phyloP scores from a whole-genome alignment of 2,113 vertebrate genomes.

The Corythoichthys intestinalis region DNA sequence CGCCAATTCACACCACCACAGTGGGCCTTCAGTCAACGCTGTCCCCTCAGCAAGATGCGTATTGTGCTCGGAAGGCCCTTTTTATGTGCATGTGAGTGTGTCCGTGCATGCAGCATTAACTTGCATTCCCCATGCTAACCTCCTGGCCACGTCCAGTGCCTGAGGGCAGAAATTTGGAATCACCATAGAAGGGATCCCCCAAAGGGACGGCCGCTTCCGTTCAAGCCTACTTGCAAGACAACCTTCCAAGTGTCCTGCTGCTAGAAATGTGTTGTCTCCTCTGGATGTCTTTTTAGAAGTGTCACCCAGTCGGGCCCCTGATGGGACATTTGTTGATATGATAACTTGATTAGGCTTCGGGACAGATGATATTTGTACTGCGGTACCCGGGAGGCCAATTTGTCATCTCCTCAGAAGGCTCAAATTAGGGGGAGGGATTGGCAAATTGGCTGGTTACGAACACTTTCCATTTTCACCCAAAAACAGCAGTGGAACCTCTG shows the following conservation, averaged over 20 bases:
- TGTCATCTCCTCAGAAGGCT: conserved; percentile 84
- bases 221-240: conserved; percentile 60
- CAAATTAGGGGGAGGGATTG: conserved; percentile 78
- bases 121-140: conserved; percentile 33
- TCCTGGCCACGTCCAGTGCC: conserved; percentile 15
- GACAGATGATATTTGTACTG: conserved; percentile 70
- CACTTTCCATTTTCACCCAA: conserved; percentile 14
- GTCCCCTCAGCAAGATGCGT: conserved; percentile 47
- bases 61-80: conserved; percentile 26
- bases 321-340: conserved; percentile 79
- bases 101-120: conserved; percentile 40
- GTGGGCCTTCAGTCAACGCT: conserved; percentile 54
- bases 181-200: conserved; percentile 64
- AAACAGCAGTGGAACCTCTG: not conserved
- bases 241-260: conserved; percentile 75
- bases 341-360: conserved; percentile 85
- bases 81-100: not conserved
- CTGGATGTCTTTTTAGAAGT: conserved; percentile 73
- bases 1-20: conserved; percentile 53
- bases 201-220: conserved; percentile 74
- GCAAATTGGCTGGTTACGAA: conserved; percentile 59
- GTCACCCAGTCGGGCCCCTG: conserved; percentile 65
- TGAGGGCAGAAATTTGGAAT: conserved; percentile 17
- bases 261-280: conserved; percentile 86
- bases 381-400: conserved; percentile 72